phyloP scores from a whole-genome alignment of 2,113 vertebrate genomes.

The Cisticola juncidis region DNA sequence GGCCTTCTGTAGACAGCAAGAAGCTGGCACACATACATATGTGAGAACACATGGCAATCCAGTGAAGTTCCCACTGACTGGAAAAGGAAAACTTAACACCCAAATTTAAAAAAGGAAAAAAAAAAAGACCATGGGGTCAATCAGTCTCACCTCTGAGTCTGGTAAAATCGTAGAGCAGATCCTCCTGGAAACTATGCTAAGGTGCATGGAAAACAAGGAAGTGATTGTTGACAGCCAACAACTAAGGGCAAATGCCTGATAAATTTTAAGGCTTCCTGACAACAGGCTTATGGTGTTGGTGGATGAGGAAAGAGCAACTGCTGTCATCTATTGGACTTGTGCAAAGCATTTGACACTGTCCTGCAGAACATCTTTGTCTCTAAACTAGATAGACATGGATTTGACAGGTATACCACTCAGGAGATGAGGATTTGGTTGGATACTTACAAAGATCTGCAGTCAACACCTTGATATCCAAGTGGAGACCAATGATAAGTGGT shows the following conservation, averaged over 20 bases:
- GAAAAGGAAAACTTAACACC: background rate
- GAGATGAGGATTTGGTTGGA: background rate
- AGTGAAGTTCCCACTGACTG: rapidly evolving
- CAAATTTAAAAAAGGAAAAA: background rate
- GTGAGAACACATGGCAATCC: background rate
- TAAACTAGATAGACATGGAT: background rate
- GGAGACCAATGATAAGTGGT: background rate
- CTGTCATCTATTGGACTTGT: background rate
- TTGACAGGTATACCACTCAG: background rate
- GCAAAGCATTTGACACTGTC: background rate
- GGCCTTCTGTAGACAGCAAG: background rate
- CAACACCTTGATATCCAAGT: rapidly evolving
- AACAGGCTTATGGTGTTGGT: background rate
- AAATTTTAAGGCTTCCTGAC: background rate
- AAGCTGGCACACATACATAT: background rate
- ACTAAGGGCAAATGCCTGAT: background rate
- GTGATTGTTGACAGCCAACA: background rate
- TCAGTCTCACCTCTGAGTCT: background rate
- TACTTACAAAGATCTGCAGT: background rate
- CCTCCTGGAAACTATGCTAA: background rate
- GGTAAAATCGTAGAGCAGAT: background rate
- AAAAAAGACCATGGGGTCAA: background rate
- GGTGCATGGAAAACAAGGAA: background rate
- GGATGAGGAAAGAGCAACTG: background rate
- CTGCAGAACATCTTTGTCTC: background rate